Evolutionary conservation across 2,888 invertebrate species (phyloP).

Genomic region (Eurytoma adleriae): DNA sequence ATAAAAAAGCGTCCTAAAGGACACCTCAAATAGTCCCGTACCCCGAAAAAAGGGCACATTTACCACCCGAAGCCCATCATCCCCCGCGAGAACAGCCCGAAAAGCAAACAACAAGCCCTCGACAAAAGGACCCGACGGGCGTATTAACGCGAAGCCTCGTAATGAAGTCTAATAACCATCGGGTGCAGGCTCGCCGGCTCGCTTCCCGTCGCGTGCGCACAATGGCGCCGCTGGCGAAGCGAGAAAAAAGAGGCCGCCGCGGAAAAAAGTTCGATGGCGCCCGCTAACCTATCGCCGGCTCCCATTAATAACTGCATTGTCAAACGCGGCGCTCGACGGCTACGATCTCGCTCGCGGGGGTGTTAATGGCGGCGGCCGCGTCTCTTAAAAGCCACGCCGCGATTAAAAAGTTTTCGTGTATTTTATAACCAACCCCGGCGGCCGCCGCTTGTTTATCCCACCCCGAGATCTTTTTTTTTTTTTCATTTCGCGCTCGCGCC

Average conservation of each 20-base stretch:
- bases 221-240: neutral
- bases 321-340: constrained; percentile 48
- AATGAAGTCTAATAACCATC: constrained; percentile 49
- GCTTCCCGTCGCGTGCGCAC: neutral
- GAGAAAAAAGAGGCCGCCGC: neutral
- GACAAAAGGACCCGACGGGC: neutral
- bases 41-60: neutral
- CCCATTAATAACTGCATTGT: constrained; percentile 63
- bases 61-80: neutral
- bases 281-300: constrained; percentile 15
- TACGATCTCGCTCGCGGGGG: constrained; percentile 40
- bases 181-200: neutral
- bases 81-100: neutral
- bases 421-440: constrained; percentile 49
- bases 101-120: constrained; percentile 9
- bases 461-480: neutral
- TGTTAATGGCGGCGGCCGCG: constrained; percentile 38
- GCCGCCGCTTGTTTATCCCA: neutral
- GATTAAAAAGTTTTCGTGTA: constrained; percentile 55
- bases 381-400: constrained; percentile 44
- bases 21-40: too few relatives aligned
- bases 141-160: constrained; percentile 30
- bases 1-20: too few relatives aligned
- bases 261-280: neutral
- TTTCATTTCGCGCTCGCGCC: neutral